These are phyloP conservation scores for Stegodyphus mimosarum DNA, from an alignment of 1,140 invertebrate species.

Conservation along the genomic window DNA sequence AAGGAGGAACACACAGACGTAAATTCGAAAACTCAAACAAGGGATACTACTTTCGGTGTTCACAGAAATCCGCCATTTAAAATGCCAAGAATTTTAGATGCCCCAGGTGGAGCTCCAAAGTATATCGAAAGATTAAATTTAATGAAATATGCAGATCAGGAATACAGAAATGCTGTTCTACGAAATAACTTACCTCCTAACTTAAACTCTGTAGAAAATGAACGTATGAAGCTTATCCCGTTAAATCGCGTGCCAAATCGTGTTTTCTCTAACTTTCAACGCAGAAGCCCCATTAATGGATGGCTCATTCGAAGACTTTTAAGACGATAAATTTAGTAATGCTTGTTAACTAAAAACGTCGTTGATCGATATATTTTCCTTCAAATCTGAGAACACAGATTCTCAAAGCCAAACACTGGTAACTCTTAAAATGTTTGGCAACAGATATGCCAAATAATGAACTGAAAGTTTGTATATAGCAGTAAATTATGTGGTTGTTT, in stretches of 20 bases:
- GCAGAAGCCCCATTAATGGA: constrained; percentile 5
- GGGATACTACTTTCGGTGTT: not conserved
- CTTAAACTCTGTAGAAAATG: constrained; percentile 19
- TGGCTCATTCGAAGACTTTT: constrained; percentile 23
- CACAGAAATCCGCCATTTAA: not conserved
- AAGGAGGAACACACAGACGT: not conserved
- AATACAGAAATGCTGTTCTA: not conserved
- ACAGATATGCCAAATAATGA: too few species aligned
- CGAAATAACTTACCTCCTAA: not conserved
- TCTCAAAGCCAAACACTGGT: too few species aligned
- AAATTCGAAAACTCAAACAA: not conserved
- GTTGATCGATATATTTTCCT: not conserved
- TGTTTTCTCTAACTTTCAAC: not conserved
- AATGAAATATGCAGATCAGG: not conserved
- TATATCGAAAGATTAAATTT: constrained; percentile 20
- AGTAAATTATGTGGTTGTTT: too few species aligned
- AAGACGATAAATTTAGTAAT: not conserved
- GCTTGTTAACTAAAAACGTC: not conserved
- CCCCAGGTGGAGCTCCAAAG: constrained; percentile 15
- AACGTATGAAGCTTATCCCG: not conserved
- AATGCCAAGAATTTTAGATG: constrained; percentile 20
- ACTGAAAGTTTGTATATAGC: too few species aligned
- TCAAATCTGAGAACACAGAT: too few species aligned
- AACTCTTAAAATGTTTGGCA: too few species aligned
- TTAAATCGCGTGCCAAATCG: not conserved